phyloP scores from a whole-genome alignment of 2,797 vertebrate genomes.

The Semotilus atromaculatus region DNA sequence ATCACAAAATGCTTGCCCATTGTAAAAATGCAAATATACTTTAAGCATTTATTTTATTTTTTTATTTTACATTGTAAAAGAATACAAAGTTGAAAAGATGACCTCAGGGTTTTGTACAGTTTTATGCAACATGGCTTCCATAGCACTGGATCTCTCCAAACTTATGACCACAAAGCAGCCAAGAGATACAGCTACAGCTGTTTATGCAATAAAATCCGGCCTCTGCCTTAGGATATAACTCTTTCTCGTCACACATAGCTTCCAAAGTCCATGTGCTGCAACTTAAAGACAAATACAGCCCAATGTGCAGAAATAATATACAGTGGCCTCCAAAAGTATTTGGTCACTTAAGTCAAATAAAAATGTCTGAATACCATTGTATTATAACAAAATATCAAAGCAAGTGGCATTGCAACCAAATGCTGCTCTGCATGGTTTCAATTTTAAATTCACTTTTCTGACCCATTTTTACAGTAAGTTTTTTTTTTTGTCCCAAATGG shows the following conservation, averaged over 20 bases:
- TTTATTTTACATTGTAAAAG: neutral
- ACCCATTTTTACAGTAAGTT: neutral
- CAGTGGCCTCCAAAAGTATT: conserved; percentile 15
- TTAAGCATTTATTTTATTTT: neutral
- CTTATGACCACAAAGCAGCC: conserved; percentile 33
- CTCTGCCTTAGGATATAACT: conserved; percentile 50
- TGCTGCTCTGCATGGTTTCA: neutral
- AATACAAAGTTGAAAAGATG: conserved; percentile 15
- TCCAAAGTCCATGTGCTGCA: conserved; percentile 39
- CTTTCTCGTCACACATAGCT: conserved; percentile 39
- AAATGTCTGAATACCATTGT: conserved; percentile 13
- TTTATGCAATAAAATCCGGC: conserved; percentile 40
- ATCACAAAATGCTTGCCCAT: neutral
- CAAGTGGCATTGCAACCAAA: conserved; percentile 11
- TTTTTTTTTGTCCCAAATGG: neutral
- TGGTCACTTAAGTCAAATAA: neutral
- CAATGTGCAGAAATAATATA: conserved; percentile 27
- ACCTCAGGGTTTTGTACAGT: conserved; percentile 19
- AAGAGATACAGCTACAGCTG: conserved; percentile 54
- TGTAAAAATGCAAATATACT: neutral
- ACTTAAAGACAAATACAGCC: conserved; percentile 18
- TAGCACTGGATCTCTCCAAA: conserved; percentile 18
- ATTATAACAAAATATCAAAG: conserved; percentile 20
- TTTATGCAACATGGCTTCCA: conserved; percentile 37
- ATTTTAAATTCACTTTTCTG: neutral